Base-by-base conservation (phyloP, 2,888 invertebrate species). In the Holacanthella duospinosa region DNA sequence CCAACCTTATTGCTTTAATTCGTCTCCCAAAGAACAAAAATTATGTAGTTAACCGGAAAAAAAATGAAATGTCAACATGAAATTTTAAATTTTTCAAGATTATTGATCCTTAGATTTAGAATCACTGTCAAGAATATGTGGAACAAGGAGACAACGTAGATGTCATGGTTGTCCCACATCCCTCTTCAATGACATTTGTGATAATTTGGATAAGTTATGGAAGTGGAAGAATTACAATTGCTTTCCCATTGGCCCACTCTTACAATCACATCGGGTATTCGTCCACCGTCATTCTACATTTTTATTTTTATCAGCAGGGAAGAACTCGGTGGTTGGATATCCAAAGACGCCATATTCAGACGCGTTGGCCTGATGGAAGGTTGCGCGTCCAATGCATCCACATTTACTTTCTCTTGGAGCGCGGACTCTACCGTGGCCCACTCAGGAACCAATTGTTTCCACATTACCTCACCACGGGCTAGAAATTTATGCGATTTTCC, bases 301-400 rank as follows among this genome's bases (percentile, higher is more conserved):
- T 63, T 72, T 72, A 77, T 91, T 89, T 74, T 84, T 84, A 21
- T 80, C 80, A 67, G 88, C 88, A 0, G 87, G 82, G 80, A 96
- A 96, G 78, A 84, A 84, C 79, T 97, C 97, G 75, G 99, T 97
- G 29, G 96, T 95, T 1, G 97, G 97, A 80, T 93, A 97, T 2
- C 97, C 96, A 56, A 64, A 66, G 36, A 97, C 88, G 71, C 86
- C 86, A 78, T 89, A 97, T 75, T 88, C 84, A 69, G 83, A 81
- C 0, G 94, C 90, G 78, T 87, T 90, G 19, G 80, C 77, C 65
- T 86, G 85, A 79, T 99, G 88, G 0, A 88, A 89, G 0, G 97
- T 99, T 0, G 97, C n/a, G n/a, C 95, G 80, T 99, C 99, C 0
- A 99, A 77, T 2, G 96, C 95, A 64, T 96, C 99, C 24, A 99